phyloP scores from a whole-genome alignment of 1,140 invertebrate genomes.

The Trypoxylus dichotomus region DNA sequence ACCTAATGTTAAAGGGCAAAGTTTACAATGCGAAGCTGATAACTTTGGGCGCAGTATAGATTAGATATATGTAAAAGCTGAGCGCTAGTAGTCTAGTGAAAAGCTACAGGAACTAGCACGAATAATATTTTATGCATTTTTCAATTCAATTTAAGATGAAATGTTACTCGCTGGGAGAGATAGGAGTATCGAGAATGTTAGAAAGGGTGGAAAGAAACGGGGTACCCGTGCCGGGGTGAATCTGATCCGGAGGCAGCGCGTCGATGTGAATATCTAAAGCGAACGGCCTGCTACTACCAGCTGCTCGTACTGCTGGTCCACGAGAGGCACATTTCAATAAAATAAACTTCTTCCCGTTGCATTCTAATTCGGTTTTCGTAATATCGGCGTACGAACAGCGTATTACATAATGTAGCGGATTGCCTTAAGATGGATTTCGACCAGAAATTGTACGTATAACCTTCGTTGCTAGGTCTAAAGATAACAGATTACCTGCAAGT shows the following conservation, averaged over 20 bases:
- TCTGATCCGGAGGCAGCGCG: not conserved
- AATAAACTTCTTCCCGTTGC: conserved; percentile 23
- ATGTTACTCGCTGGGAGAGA: conserved; percentile 3
- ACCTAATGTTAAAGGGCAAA: too few relatives aligned
- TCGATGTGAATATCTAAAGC: not conserved
- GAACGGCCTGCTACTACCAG: not conserved
- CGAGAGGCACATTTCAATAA: conserved; percentile 20
- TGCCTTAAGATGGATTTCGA: too few relatives aligned
- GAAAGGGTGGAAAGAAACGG: too few relatives aligned
- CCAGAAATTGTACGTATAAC: too few relatives aligned
- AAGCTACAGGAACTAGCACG: not conserved
- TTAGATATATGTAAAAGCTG: too few relatives aligned
- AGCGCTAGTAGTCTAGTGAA: too few relatives aligned
- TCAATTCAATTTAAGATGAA: conserved; percentile 29
- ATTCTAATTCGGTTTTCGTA: not conserved
- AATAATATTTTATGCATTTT: conserved; percentile 31
- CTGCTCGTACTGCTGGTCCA: not conserved
- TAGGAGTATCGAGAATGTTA: not conserved
- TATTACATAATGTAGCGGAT: too few relatives aligned
- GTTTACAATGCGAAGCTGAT: too few relatives aligned
- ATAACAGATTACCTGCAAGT: too few relatives aligned
- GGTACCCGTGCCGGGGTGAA: not conserved
- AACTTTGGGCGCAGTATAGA: too few relatives aligned
- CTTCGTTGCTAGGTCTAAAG: too few relatives aligned
- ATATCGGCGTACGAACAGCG: not conserved